phyloP scores from a whole-genome alignment of 2,797 vertebrate species.

The Lophotriccus pileatus region DNA sequence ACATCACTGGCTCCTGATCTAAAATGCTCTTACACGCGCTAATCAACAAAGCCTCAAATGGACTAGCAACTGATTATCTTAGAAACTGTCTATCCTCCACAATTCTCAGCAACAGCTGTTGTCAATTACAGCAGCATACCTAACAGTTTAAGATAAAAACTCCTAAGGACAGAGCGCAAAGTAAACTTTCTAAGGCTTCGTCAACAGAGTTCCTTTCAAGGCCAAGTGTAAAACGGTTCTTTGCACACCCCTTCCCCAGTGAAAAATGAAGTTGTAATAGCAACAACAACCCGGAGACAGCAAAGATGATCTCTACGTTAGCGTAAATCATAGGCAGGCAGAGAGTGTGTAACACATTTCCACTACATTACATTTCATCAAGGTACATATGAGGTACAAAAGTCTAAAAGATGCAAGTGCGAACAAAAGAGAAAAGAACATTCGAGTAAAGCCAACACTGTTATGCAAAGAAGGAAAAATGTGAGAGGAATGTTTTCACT shows the following conservation, averaged over 20 bases:
- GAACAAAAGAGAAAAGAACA: not conserved
- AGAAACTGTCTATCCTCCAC: slow-evolving; percentile 30
- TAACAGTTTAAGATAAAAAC: slow-evolving; percentile 43
- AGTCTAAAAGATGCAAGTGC: not conserved
- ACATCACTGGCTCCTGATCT: slow-evolving; percentile 35
- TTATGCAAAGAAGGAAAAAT: not conserved
- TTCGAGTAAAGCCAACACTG: not conserved
- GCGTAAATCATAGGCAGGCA: not conserved
- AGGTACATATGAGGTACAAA: not conserved
- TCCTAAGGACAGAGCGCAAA: slow-evolving; percentile 14
- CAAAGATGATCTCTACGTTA: not conserved
- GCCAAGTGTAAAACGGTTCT: not conserved
- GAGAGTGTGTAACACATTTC: not conserved
- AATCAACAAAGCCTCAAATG: slow-evolving; percentile 61
- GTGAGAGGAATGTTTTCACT: not conserved
- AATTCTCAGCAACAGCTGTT: slow-evolving; percentile 60
- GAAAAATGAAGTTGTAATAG: slow-evolving; percentile 1
- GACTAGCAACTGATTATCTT: slow-evolving; percentile 47
- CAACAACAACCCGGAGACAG: not conserved
- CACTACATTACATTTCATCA: not conserved
- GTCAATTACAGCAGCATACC: slow-evolving; percentile 56
- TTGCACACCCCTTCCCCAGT: not conserved
- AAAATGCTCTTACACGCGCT: slow-evolving; percentile 17
- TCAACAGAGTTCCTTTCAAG: slow-evolving; percentile 28
- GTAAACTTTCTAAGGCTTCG: slow-evolving; percentile 15